A percentile compares a stretch with the other conserved stretches of the same genome.
These are phyloP conservation scores for Argyresthia albistria DNA, from an alignment of 2,888 invertebrate species.

Conservation along the genomic window DNA sequence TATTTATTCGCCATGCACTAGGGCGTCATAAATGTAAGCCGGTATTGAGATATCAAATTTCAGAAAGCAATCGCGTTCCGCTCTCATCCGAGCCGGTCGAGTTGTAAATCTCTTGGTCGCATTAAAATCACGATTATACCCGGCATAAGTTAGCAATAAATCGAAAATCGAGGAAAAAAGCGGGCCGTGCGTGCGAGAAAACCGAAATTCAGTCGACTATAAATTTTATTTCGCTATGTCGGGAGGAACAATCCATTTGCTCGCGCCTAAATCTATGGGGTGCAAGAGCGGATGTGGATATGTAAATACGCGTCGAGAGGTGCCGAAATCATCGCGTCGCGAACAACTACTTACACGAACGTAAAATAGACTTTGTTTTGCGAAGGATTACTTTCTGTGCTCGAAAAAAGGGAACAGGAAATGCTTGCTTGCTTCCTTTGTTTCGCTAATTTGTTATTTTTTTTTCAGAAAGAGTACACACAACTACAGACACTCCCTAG, in stretches of 20 bases:
- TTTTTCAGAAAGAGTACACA: too few relatives aligned
- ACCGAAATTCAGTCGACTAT: constrained; percentile 37
- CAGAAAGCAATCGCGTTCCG: constrained; percentile 52
- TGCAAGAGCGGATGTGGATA: constrained; percentile 39
- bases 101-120: constrained; percentile 55
- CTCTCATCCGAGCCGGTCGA: constrained; percentile 33
- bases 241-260: constrained; percentile 61
- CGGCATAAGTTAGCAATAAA: constrained; percentile 65
- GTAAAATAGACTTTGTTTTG: too few relatives aligned
- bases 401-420: too few relatives aligned
- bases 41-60: constrained; percentile 68
- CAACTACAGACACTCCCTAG: too few relatives aligned
- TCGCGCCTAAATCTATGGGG: constrained; percentile 54
- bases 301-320: constrained; percentile 37
- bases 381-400: too few relatives aligned
- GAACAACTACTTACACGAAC: too few relatives aligned
- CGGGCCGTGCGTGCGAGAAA: constrained; percentile 23
- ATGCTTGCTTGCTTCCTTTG: too few relatives aligned
- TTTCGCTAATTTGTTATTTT: too few relatives aligned
- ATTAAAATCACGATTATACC: constrained; percentile 70
- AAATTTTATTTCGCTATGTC: constrained; percentile 38
- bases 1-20: constrained; percentile 27
- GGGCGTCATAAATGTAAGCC: constrained; percentile 47
- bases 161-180: constrained; percentile 47
- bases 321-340: neutral